Evolutionary conservation across 2,797 vertebrate genomes (phyloP), one percentile per base, ranked within the genome.

Genomic region (Enteromius fasciolatus): DNA sequence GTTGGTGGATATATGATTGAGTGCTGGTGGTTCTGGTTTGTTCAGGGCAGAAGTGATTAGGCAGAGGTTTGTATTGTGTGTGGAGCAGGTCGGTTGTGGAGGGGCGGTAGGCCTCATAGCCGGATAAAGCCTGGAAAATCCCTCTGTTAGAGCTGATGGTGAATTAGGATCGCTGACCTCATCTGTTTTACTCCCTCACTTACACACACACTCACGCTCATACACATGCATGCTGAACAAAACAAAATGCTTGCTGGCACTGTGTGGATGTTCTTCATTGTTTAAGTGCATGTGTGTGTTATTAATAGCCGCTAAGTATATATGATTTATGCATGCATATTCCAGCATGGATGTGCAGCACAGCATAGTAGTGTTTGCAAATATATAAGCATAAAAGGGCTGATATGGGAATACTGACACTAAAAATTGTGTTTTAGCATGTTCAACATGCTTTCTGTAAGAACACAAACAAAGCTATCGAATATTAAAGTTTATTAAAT

Each of bases 111-210:
- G 83, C 33, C 54, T 76, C 59, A 28, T 59, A 76, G 46, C 79
- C 52, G 25, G 61, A 74, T 74, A 87, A 90, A 88, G 88, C 88
- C 81, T 84, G 75, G 78, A 85, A 88, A 90, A 85, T 88, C 88
- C 84, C 83, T 52, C 46, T n/a, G 64, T 83, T 68, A 59, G 76
- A 50, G 81, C 73, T 75, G 33, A 15, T n/a, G 73, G 85, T 94
- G 93, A 94, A 95, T 90, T 88, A 88, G 91, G 89, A 93, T 88
- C 2, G 93, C 94, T 94, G 93, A 91, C 87, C 85, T 92, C 85
- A 90, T 61, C 20, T 9, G 92, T 93, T 94, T 88, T 86, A 77
- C 52, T 91, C 90, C 89, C 92, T 59, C 59, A 74, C 76, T 31
- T 48, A n/a, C 48, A 92, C 92, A 93, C 48, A 59, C 57, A 78